A percentile compares a stretch with the other conserved stretches of the same genome.
These are phyloP conservation scores for Diorhabda carinulata DNA, from an alignment of 1,140 invertebrate species.

Conservation along the genomic window DNA sequence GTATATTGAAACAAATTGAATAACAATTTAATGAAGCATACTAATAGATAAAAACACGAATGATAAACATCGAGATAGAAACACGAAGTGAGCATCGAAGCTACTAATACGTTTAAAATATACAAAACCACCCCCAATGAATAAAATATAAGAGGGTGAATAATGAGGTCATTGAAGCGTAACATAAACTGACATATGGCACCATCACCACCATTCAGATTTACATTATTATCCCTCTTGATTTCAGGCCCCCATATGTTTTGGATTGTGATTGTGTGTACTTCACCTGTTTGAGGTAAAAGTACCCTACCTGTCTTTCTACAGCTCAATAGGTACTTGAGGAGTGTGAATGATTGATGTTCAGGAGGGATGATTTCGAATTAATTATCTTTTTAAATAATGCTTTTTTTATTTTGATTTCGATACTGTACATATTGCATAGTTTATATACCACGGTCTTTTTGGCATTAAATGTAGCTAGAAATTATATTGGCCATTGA, in stretches of 20 bases:
- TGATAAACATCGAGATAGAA: neutral
- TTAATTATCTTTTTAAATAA: too few relatives aligned
- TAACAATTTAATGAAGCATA: neutral
- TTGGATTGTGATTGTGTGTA: slow-evolving; percentile 9
- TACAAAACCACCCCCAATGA: slow-evolving; percentile 26
- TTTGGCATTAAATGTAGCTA: too few relatives aligned
- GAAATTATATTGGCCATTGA: too few relatives aligned
- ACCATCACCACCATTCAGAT: slow-evolving; percentile 29
- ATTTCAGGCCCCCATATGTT: slow-evolving; percentile 11
- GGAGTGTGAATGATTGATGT: too few relatives aligned
- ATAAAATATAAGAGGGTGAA: slow-evolving; percentile 28
- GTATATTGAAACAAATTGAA: neutral
- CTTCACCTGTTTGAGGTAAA: neutral
- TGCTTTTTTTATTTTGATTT: too few relatives aligned
- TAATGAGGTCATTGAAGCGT: slow-evolving; percentile 25
- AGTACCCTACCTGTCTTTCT: neutral
- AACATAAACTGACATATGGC: slow-evolving; percentile 30
- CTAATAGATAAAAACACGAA: neutral
- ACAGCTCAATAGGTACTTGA: slow-evolving; percentile 2
- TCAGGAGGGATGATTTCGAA: too few relatives aligned
- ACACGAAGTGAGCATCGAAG: neutral
- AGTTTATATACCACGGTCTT: too few relatives aligned
- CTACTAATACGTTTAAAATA: slow-evolving; percentile 22
- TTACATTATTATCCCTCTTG: slow-evolving; percentile 28
- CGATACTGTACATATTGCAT: too few relatives aligned